phyloP scores from a whole-genome alignment of 64 coral and sea anemone genomes.

The Pocillopora damicornis region DNA sequence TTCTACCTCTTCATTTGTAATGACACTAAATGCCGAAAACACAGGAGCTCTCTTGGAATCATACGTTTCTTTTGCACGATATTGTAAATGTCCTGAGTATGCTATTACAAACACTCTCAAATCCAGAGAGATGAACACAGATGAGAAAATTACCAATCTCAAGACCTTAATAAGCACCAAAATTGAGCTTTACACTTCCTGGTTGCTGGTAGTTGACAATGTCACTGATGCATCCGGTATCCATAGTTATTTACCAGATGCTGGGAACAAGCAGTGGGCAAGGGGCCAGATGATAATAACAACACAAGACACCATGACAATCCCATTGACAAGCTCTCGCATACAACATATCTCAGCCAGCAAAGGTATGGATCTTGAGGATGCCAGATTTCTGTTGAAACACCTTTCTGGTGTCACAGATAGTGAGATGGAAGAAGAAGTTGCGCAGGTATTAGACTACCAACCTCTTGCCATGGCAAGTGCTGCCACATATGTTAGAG shows the following conservation, averaged over 20 bases:
- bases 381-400: not conserved
- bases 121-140: conserved; percentile 1
- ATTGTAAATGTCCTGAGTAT: too few relatives aligned
- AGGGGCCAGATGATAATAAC: too few relatives aligned
- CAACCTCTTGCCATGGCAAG: conserved; percentile 41
- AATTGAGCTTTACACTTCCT: conserved; percentile 26
- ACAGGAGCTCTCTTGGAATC: too few relatives aligned
- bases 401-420: conserved; percentile 16
- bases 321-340: too few relatives aligned
- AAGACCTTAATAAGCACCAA: not conserved
- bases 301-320: too few relatives aligned
- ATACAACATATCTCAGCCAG: too few relatives aligned
- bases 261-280: too few relatives aligned
- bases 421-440: not conserved
- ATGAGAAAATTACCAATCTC: conserved; percentile 26
- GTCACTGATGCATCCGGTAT: conserved; percentile 12
- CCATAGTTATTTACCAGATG: conserved; percentile 5
- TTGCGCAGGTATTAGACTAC: conserved; percentile 23
- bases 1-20: too few relatives aligned
- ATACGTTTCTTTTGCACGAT: too few relatives aligned
- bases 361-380: too few relatives aligned
- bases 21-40: too few relatives aligned
- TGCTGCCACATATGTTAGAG: too few relatives aligned
- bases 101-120: conserved; percentile 6
- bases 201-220: conserved; percentile 58